Percentiles rank a stretch among this genome's conserved stretches.
Evolutionary conservation across 1,140 invertebrate genomes (phyloP).

Genomic region (Streblospio benedicti): DNA sequence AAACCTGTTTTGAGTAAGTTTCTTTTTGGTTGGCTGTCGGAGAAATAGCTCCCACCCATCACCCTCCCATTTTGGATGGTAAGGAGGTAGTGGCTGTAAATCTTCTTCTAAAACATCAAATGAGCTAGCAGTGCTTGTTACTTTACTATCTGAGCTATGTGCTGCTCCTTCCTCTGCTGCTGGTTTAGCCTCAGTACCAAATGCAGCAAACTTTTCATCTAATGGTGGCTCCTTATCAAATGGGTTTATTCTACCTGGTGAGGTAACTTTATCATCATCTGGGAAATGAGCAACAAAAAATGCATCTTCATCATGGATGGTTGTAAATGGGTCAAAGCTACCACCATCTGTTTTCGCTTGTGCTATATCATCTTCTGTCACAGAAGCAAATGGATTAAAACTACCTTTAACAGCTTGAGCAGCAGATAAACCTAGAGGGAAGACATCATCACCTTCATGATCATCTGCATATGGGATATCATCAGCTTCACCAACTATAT

Average conservation of each 20-base stretch:
- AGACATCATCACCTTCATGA: not conserved
- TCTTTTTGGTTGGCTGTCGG: constrained; percentile 94
- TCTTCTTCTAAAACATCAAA: constrained; percentile 81
- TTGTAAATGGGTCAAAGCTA: constrained; percentile 19
- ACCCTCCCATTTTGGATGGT: constrained; percentile 66
- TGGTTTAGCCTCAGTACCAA: no score
- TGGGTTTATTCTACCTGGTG: constrained; percentile 62
- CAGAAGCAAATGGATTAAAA: constrained; percentile 28
- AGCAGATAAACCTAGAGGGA: not conserved
- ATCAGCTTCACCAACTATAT: not conserved
- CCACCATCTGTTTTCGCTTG: constrained; percentile 1
- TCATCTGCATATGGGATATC: not conserved
- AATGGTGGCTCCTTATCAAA: constrained; percentile 62
- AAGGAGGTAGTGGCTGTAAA: constrained; percentile 84
- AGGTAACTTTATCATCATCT: constrained; percentile 24
- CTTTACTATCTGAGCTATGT: constrained; percentile 53
- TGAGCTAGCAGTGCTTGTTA: constrained; percentile 54
- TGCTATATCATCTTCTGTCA: constrained; percentile 6
- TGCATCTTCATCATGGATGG: constrained; percentile 19
- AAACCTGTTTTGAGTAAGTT: constrained; percentile 77
- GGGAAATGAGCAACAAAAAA: constrained; percentile 5
- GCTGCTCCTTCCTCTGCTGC: constrained; percentile 17
- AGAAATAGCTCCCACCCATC: constrained; percentile 97
- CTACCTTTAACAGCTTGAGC: constrained; percentile 6
- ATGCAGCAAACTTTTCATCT: constrained; percentile 41